Percentiles rank a stretch among this genome's conserved stretches.
Conservation (phyloP, 2,888 invertebrate genomes). For the Agonopterix alstromeriana region DNA sequence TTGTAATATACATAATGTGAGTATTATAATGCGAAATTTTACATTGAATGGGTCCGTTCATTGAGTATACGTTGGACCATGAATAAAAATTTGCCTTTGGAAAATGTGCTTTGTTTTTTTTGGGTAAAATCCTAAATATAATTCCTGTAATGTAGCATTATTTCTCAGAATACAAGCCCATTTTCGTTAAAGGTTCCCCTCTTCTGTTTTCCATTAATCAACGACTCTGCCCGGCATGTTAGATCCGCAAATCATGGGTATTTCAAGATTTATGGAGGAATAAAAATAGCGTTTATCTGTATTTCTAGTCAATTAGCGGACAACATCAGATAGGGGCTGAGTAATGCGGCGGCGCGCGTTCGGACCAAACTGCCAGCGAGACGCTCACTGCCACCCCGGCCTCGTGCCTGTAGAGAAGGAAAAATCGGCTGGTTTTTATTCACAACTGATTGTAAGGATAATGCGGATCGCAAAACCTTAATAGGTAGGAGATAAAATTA, state of each 20-base stretch:
- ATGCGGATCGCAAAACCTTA: too few relatives aligned
- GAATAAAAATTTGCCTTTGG: constrained; percentile 73
- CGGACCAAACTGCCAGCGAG: constrained; percentile 10
- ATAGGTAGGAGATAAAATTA: too few relatives aligned
- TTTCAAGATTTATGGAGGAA: constrained; percentile 45
- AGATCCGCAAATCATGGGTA: constrained; percentile 24
- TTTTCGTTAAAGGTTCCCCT: too few relatives aligned
- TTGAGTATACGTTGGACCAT: constrained; percentile 75
- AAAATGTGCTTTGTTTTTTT: constrained; percentile 29
- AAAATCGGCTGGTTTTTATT: constrained; percentile 1
- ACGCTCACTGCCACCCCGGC: background rate
- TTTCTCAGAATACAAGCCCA: too few relatives aligned
- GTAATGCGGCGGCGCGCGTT: constrained; percentile 42
- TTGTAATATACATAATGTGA: constrained; percentile 63
- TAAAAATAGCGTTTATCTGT: constrained; percentile 65
- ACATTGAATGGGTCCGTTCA: constrained; percentile 74
- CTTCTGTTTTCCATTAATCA: constrained; percentile 6
- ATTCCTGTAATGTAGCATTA: background rate
- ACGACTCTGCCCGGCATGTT: constrained; percentile 5
- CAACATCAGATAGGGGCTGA: constrained; percentile 66
- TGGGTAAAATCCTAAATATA: background rate
- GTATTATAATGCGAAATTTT: constrained; percentile 67
- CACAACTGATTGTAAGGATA: too few relatives aligned
- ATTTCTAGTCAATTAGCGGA: constrained; percentile 74
- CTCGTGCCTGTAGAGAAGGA: background rate